Conservation (phyloP, 2,888 invertebrate species). For the Heteromurus nitidus region DNA sequence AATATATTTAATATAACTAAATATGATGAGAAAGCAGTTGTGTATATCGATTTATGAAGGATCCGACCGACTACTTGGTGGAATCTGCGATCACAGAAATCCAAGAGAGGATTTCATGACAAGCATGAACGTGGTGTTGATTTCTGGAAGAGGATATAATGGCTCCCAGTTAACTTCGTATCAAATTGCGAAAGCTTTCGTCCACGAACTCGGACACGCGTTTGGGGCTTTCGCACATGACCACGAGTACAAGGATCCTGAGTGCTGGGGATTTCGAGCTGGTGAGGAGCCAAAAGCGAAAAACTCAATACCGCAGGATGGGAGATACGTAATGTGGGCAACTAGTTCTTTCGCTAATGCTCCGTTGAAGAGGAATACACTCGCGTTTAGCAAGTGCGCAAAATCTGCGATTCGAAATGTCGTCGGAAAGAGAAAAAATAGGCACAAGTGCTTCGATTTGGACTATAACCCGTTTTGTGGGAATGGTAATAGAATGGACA, state of each 20-base stretch:
- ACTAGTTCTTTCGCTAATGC: neutral
- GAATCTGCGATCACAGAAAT: constrained; percentile 57
- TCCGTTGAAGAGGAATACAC: neutral
- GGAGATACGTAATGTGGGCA: constrained; percentile 61
- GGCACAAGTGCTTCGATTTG: constrained; percentile 37
- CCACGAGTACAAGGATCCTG: constrained; percentile 29
- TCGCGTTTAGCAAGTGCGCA: constrained; percentile 26
- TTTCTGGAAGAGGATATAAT: constrained; percentile 37
- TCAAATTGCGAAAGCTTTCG: constrained; percentile 44
- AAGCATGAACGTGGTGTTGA: constrained; percentile 47
- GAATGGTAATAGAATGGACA: constrained; percentile 33
- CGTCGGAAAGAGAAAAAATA: constrained; percentile 10
- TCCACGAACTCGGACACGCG: constrained; percentile 59
- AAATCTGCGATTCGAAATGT: neutral
- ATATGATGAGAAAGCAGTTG: no score
- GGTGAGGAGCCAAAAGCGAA: neutral
- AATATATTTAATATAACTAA: constrained; percentile 1
- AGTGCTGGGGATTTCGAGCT: constrained; percentile 38
- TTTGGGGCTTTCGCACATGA: constrained; percentile 58
- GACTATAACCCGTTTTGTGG: constrained; percentile 57
- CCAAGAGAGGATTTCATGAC: constrained; percentile 27
- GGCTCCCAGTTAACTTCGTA: constrained; percentile 17
- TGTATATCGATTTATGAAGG: constrained; percentile 31
- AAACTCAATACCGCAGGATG: constrained; percentile 10
- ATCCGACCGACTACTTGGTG: constrained; percentile 39